Evolutionary conservation across 2,113 vertebrate species (phyloP).

Genomic region (Centropristis striata): DNA sequence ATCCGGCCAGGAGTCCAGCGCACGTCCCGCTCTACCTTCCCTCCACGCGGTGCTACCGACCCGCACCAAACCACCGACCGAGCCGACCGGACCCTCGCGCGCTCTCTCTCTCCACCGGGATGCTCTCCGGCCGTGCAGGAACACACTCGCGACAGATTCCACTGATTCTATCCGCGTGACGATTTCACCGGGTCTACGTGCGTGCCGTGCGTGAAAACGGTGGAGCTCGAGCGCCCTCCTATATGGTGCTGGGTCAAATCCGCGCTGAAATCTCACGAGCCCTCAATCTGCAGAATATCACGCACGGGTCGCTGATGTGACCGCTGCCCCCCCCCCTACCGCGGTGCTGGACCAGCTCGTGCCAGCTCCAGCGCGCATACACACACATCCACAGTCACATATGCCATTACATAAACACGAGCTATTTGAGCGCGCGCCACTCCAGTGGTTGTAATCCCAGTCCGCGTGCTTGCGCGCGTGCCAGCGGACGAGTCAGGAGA

Average conservation of each 20-base stretch:
- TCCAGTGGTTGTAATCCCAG: conserved; percentile 78
- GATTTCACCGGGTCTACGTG: conserved; percentile 69
- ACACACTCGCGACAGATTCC: conserved; percentile 59
- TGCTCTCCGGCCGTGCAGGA: conserved; percentile 50
- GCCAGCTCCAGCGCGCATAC: conserved; percentile 37
- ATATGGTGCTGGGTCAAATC: conserved; percentile 50
- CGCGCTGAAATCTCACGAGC: conserved; percentile 58
- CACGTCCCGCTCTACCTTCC: conserved; percentile 19
- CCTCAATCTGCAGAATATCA: conserved; percentile 47
- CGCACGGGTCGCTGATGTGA: conserved; percentile 47
- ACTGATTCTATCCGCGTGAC: conserved; percentile 71
- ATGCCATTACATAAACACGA: conserved; percentile 80
- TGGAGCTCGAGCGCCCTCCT: conserved; percentile 73
- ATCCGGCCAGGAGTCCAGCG: conserved; percentile 53
- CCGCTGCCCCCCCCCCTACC: conserved; percentile 44
- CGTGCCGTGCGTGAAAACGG: conserved; percentile 56
- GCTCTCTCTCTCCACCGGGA: conserved; percentile 38
- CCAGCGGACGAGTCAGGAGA: conserved; percentile 33
- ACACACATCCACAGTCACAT: conserved; percentile 29
- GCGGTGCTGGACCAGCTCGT: conserved; percentile 51
- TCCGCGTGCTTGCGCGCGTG: conserved; percentile 25
- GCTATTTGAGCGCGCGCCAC: conserved; percentile 61
- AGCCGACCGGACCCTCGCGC: conserved; percentile 27
- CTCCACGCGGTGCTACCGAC: conserved; percentile 4
- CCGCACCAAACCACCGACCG: conserved; percentile 9